These are phyloP conservation scores for Calliopsis andreniformis DNA, from an alignment of 1,140 invertebrate species.

Conservation along the genomic window DNA sequence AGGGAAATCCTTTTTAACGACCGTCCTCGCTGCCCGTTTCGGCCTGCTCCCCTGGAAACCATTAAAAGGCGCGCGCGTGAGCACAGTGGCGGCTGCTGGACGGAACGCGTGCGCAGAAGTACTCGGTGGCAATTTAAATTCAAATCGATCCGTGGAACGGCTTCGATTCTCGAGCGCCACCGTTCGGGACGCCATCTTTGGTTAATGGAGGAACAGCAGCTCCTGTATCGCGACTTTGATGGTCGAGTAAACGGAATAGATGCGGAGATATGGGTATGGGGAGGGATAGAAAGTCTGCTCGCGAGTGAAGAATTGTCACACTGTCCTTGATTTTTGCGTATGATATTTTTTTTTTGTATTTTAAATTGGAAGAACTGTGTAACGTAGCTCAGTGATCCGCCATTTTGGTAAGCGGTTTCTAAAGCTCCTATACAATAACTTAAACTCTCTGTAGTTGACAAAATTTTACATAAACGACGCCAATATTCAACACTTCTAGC, in stretches of 20 bases:
- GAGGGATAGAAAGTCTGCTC: neutral
- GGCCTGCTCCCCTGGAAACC: constrained; percentile 22
- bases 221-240: neutral
- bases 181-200: neutral
- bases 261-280: too few species aligned
- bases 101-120: constrained; percentile 28
- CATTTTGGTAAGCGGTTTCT: too few species aligned
- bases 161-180: neutral
- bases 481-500: too few species aligned
- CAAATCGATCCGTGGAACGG: neutral
- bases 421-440: too few species aligned
- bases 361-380: too few species aligned
- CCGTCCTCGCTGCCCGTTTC: constrained; percentile 15
- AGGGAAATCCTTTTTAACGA: constrained; percentile 66
- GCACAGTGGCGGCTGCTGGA: constrained; percentile 8
- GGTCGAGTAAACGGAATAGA: neutral
- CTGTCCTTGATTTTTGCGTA: too few species aligned
- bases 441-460: too few species aligned
- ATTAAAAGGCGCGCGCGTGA: constrained; percentile 35
- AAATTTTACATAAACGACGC: too few species aligned
- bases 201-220: neutral
- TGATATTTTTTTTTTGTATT: neutral
- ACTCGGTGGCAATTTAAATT: constrained; percentile 15
- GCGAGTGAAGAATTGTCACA: neutral
- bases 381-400: neutral